These are phyloP conservation scores for Petroica traversi DNA, from an alignment of 2,113 vertebrate genomes.

Conservation along the genomic window DNA sequence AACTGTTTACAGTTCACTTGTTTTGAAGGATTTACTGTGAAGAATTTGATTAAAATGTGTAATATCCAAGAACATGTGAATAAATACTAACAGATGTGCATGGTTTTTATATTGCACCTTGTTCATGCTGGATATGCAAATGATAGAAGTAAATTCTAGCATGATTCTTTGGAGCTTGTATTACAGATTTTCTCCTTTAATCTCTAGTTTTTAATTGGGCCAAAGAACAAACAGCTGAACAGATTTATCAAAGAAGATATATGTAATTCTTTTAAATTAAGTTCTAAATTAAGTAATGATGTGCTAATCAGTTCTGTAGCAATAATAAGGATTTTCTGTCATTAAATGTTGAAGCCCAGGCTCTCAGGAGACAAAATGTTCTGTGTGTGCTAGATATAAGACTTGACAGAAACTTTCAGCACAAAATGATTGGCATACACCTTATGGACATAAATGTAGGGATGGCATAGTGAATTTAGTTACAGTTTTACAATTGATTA, in stretches of 20 bases:
- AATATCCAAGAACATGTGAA: background rate
- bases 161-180: background rate
- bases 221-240: constrained; percentile 33
- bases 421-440: background rate
- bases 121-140: background rate
- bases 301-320: constrained; percentile 36
- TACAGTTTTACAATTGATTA: background rate
- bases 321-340: constrained; percentile 40
- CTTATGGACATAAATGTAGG: background rate
- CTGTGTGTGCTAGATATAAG: background rate
- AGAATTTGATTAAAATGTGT: background rate
- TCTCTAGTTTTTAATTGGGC: constrained; percentile 52
- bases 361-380: constrained; percentile 37
- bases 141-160: background rate
- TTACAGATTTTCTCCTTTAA: background rate
- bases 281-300: constrained; percentile 39
- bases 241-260: constrained; percentile 43
- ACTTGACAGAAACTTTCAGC: background rate
- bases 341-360: constrained; percentile 10
- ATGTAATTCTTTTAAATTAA: constrained; percentile 41
- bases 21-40: background rate
- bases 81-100: background rate
- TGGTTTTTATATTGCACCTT: background rate
- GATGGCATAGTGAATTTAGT: background rate
- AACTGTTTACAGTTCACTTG: background rate